These are phyloP conservation scores for Tetranychus piercei DNA, from an alignment of 2,888 invertebrate genomes.

Conservation along the genomic window DNA sequence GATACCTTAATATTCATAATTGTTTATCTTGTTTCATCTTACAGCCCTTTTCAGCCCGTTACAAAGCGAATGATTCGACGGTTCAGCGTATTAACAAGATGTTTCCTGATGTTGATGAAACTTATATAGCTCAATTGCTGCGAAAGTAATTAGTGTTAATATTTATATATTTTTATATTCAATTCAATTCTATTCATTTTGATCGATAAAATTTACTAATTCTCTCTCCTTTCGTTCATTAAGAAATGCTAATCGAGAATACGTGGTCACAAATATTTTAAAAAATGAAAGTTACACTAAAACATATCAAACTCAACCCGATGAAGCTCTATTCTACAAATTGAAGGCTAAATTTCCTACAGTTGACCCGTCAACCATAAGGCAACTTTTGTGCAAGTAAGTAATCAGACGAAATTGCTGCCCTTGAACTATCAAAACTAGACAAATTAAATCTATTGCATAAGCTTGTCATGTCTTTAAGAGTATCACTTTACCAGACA, in stretches of 20 bases:
- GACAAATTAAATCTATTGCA: no score
- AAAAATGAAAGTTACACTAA: slow-evolving; percentile 64
- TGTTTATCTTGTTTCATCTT: neutral
- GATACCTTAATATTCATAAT: neutral
- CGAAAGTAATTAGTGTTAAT: slow-evolving; percentile 16
- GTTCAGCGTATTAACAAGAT: slow-evolving; percentile 16
- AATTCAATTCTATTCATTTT: neutral
- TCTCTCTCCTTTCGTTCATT: neutral
- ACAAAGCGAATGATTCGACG: slow-evolving; percentile 13
- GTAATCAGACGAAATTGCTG: neutral
- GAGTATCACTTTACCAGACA: neutral
- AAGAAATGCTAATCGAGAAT: slow-evolving; percentile 80
- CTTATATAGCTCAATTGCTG: slow-evolving; percentile 17
- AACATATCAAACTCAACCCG: slow-evolving; percentile 20
- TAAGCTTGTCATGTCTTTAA: neutral
- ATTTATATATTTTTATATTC: neutral
- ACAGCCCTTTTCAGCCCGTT: slow-evolving; percentile 15
- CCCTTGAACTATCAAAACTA: neutral
- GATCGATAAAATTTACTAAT: neutral
- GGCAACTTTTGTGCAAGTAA: slow-evolving; percentile 25
- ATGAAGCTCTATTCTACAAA: slow-evolving; percentile 27
- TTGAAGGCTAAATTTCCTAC: slow-evolving; percentile 26
- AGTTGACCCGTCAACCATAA: slow-evolving; percentile 26
- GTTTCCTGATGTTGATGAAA: slow-evolving; percentile 21
- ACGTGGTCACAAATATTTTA: slow-evolving; percentile 74